Base-by-base conservation (phyloP, 2,888 invertebrate genomes). In the Drosophila cognata region DNA sequence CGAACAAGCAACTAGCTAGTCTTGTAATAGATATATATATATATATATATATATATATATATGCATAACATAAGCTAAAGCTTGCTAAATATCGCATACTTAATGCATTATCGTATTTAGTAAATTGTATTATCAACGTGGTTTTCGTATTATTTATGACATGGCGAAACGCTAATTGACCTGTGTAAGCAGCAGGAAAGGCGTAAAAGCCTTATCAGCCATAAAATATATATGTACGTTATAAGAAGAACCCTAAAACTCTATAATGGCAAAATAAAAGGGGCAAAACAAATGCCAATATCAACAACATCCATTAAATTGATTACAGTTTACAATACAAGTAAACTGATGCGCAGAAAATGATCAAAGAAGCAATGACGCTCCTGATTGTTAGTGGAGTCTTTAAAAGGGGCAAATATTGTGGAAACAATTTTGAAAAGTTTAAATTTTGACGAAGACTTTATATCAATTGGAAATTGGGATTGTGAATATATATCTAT, bases 201-300 rank as follows among this genome's bases (percentile, higher is more conserved):
- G 73, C 65, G 77, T 67, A 77, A 77, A 55, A 74, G 74, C 53
- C 18, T 66, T 79, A 81, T 78, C 78, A 71, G 61, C 43, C 29
- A 65, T 65, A 53, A n/a, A 56, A 56, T 65, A 38, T 43, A 69
- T 62, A 11, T 28, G 25, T 18, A 61, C 48, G 41, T 68, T 68
- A 59, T 57, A 46, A 59, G 70, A 33, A 63, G 48, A 65, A 60
- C 28, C 33, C 53, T 46, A 43, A 36, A 57, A 61, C 41, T 38
- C 2, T 58, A 63, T 21, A 66, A 18, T 35, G 58, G 29, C 53
- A 61, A 25, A 31, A 41, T 10, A 10, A n/a, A n/a, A 13, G 18
- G 48, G 25, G 25, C 46, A 33, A 43, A 2, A 21, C 21, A 21
- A 57, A 31, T 31, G 33, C 16, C 25, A 58, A 43, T 18, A 46